Conservation (phyloP, 2,113 vertebrate species). For the Phalacrocorax brasilianus region DNA sequence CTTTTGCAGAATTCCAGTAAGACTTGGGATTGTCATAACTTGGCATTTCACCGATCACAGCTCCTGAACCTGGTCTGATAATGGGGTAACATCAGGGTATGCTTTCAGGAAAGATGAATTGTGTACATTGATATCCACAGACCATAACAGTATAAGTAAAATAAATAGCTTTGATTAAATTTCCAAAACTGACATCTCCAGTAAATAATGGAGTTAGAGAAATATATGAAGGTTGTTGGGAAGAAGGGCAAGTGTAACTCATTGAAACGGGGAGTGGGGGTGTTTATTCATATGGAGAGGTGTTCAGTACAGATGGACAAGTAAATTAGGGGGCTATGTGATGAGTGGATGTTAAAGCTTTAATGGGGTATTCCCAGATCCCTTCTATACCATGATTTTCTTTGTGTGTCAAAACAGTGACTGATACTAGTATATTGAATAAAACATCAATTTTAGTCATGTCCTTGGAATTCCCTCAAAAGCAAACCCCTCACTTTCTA, state of each 20-base stretch:
- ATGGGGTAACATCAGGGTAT: not conserved
- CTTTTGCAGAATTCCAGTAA: not conserved
- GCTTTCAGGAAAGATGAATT: not conserved
- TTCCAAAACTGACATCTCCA: not conserved
- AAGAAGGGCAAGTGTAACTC: not conserved
- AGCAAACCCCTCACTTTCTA: not conserved
- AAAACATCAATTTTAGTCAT: not conserved
- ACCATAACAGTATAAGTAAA: not conserved
- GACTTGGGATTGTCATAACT: not conserved
- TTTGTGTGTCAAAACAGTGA: not conserved
- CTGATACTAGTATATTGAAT: not conserved
- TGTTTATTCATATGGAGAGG: not conserved
- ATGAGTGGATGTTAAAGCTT: not conserved
- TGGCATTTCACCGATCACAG: not conserved
- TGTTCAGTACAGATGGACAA: not conserved
- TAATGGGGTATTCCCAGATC: not conserved
- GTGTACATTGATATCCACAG: not conserved
- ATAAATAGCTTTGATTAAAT: not conserved
- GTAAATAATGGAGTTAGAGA: not conserved
- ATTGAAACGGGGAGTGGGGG: not conserved
- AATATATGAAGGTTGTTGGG: not conserved
- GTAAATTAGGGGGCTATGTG: not conserved
- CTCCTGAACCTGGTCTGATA: not conserved
- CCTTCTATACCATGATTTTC: not conserved
- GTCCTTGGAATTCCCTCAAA: not conserved